phyloP scores from a whole-genome alignment of 2,888 invertebrate genomes.

The Drosophila imparisetae region DNA sequence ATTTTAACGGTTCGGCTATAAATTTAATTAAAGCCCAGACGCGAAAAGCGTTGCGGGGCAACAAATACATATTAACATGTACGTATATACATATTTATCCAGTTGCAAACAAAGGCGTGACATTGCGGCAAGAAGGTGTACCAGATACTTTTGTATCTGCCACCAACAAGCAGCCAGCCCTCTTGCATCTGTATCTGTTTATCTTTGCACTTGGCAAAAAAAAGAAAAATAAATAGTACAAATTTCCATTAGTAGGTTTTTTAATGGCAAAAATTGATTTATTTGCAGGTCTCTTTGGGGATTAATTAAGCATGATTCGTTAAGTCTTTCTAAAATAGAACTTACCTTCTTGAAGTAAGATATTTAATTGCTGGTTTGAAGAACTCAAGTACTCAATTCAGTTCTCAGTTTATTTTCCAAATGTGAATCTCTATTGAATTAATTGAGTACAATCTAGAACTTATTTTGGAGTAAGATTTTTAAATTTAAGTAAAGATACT shows the following conservation, averaged over 20 bases:
- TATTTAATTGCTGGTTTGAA: background rate
- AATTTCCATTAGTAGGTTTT: background rate
- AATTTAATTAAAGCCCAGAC: constrained; percentile 65
- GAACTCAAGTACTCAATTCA: no score
- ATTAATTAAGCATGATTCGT: background rate
- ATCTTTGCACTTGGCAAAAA: constrained; percentile 6
- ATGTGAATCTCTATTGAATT: background rate
- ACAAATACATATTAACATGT: background rate
- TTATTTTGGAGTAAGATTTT: background rate
- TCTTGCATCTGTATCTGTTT: constrained; percentile 26
- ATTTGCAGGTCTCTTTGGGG: background rate
- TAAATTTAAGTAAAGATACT: no score
- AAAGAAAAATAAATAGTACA: background rate
- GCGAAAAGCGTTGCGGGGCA: constrained; percentile 1
- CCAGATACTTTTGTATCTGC: constrained; percentile 2
- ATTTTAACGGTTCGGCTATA: constrained; percentile 66
- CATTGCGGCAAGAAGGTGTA: constrained; percentile 20
- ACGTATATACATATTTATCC: constrained; percentile 1
- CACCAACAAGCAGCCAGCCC: constrained; percentile 4
- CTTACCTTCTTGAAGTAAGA: no score
- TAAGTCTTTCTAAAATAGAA: background rate
- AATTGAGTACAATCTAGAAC: background rate
- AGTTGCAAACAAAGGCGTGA: constrained; percentile 62
- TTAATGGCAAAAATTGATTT: background rate
- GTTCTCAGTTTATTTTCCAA: no score